Evolutionary conservation across 2,113 vertebrate genomes (phyloP), one percentile per base, ranked within the genome.

Genomic region (Lutjanus erythropterus): DNA sequence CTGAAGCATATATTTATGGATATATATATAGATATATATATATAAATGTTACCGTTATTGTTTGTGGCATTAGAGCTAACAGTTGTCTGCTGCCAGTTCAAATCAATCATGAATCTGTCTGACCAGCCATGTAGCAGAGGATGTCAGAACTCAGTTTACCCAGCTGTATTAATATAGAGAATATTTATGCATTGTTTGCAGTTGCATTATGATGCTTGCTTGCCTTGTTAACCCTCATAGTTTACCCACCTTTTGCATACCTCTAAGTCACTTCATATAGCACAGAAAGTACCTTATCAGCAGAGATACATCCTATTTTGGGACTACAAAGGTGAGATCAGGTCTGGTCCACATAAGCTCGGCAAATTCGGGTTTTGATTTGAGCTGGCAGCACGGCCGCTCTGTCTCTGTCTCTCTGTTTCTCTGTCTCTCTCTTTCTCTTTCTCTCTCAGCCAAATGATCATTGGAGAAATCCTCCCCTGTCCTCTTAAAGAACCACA

Each of bases 401-500:
- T 39, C 62, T 31, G 0, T 70, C 58, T 64, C 27, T 70, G 65
- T 53, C 31, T 69, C 25, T 80, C 29, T 80, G 44, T 67, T 29
- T 81, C 46, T 78, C 15, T 47, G 21, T 85, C 27, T 71, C 9
- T 41, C 19, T 68, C 75, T 58, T n/a, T 68, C 21, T 77, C 21
- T 81, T 53, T 74, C 50, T 64, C 50, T 69, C 55, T 75, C 64
- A 67, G 77, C 82, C 89, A 80, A 91, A 91, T 66, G 81, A 83
- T 89, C 77, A 85, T 39, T n/a, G 66, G 77, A 71, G 75, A 80
- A 59, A 11, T 55, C 70, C 72, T 55, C 69, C 37, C 27, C 3
- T n/a, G 59, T 79, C 59, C 74, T 84, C 65, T 69, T 55, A 23
- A 67, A 21, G 50, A 42, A 50, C 8, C 77, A 62, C 91, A 92